Evolutionary conservation across 2,888 invertebrate species (phyloP), one percentile per base, ranked within the genome.

Genomic region (Chydorus sphaericus): DNA sequence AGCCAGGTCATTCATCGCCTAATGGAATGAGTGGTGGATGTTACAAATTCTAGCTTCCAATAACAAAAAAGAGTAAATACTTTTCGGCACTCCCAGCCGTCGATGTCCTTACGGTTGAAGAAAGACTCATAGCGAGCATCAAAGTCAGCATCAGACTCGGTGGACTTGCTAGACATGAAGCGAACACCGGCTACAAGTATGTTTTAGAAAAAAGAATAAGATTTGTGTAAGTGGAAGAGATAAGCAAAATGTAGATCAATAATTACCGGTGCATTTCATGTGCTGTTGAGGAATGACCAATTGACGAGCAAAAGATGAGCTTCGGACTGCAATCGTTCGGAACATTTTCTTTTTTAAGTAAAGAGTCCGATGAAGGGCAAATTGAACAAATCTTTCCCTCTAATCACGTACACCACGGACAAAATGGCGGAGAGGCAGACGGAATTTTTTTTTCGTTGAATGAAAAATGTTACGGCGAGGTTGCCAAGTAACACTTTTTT

Each of bases 81-180:
- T 69, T 90, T 87, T 59, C 94, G 83, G 64, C 91, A 76, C 73
- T 93, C 91, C 96, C 94, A 96, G 54, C 85, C 85, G 71, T 93
- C 93, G 68, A 94, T 88, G 65, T 91, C 87, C 59, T 78, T 74
- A 59, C 87, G 81, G 69, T 81, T 85, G 75, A 94, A 91, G 72
- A 79, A 93, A 44, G 79, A 76, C 67, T 83, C 85, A 69, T 85
- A 91, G 68, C 84, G 80, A 63, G 76, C 72, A 71, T 92, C 90
- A 71, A 91, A 90, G 66, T 87, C 84, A 66, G 85, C 89, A 61
- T 88, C 88, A 37, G 83, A 79, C 71, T 90, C 88, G 10, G 63
- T 63, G 16, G 63, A 61, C 26, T 63, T 62, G 20, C 62, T 59
- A 26, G 65, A 64, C 63, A 66, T 64, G 14, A 57, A 59, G 10